Base-by-base conservation (phyloP, 2,797 vertebrate genomes). In the Halcyon chelicuti region DNA sequence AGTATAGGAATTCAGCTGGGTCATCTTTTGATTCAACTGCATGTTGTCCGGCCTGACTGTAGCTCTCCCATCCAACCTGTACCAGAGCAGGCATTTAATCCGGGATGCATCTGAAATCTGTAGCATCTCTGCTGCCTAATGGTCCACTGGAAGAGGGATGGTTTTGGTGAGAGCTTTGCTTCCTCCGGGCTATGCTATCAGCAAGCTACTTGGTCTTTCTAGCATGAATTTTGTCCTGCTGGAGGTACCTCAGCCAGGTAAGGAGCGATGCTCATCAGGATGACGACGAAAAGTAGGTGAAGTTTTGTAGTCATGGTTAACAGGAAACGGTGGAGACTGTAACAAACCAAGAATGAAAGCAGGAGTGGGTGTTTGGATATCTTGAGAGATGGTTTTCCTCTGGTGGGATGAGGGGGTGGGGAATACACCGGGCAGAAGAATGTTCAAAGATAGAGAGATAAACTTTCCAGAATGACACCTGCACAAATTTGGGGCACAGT, bases 331-430 rank as follows among this genome's bases (percentile, higher is more conserved):
- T 65, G 96, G 95, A 97, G 96, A 97, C 96, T 96, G 88, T 89
- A 94, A 74, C 49, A 95, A 96, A 95, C 88, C 92, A 92, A 96
- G 93, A 93, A 82, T 0, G 95, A 95, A 85, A 95, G 90, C 60
- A 82, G 83, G 77, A 95, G 96, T 97, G 96, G 96, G 96, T 96
- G 96, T 96, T 84, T 92, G 96, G 96, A 96, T 96, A 96, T 90
- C 86, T 94, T 96, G 96, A 97, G 96, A 95, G 84, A 90, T 95
- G 92, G 95, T 94, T 96, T 97, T 96, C 96, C 96, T 95, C 93
- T 87, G 92, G 94, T 0, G 57, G 94, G 92, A 97, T 96, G 96
- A 95, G 96, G 95, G 95, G 96, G 96, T 96, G 96, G 96, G 96
- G 96, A 94, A 95, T 96, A 96, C 95, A 96, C 96, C 93, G 4